phyloP scores from a whole-genome alignment of 30 jellyfish, hydroid and myxozoan genomes.

The Chrysaora quinquecirrha region DNA sequence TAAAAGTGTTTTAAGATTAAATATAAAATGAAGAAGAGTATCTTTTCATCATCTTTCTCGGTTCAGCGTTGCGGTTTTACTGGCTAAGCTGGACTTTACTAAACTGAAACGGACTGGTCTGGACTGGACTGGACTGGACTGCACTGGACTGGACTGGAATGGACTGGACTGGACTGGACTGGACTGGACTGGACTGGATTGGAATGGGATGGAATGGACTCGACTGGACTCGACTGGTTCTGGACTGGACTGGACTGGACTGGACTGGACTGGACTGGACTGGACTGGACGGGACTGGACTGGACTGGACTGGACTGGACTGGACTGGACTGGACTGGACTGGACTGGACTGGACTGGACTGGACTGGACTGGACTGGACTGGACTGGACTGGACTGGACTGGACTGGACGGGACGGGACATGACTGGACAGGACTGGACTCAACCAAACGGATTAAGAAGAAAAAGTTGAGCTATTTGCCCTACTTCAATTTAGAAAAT shows the following conservation, averaged over 20 bases:
- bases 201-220: neutral
- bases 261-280: neutral
- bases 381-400: constrained; percentile 7
- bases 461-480: too few species aligned
- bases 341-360: constrained; percentile 4
- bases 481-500: too few species aligned
- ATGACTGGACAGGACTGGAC: too few species aligned
- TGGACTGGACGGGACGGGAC: constrained; percentile 6
- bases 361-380: constrained; percentile 7
- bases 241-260: constrained; percentile 2
- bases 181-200: constrained; percentile 4
- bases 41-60: neutral
- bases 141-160: constrained; percentile 1
- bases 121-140: neutral
- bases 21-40: constrained; percentile 22
- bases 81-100: too few species aligned
- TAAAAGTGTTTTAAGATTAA: constrained; percentile 57
- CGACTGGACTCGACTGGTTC: neutral
- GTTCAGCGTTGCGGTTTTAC: neutral
- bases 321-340: constrained; percentile 7
- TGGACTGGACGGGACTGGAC: constrained; percentile 1
- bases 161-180: constrained; percentile 7
- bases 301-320: constrained; percentile 7
- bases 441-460: too few species aligned
- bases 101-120: neutral